Evolutionary conservation across 2,113 vertebrate genomes (phyloP).

Genomic region (Eonycteris spelaea): DNA sequence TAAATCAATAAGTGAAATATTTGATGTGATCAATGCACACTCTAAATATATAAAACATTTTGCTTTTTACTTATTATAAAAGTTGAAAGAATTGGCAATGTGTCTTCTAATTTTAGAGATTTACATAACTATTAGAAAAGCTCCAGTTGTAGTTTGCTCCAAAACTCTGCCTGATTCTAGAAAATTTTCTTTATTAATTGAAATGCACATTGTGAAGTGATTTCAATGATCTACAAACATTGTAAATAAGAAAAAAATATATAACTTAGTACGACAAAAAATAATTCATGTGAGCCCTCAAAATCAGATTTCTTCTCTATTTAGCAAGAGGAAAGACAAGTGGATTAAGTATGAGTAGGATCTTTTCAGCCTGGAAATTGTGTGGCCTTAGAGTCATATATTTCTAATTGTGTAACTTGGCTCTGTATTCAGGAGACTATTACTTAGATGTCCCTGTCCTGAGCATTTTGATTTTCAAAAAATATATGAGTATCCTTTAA

Average conservation of each 20-base stretch:
- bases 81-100: not conserved
- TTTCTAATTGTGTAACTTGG: constrained; percentile 60
- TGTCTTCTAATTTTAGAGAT: not conserved
- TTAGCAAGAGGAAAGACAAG: not conserved
- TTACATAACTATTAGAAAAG: not conserved
- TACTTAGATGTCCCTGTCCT: constrained; percentile 1
- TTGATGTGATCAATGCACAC: not conserved
- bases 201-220: not conserved
- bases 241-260: not conserved
- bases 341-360: not conserved
- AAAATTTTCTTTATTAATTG: not conserved
- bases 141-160: not conserved
- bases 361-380: not conserved
- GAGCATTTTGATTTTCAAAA: constrained; percentile 38
- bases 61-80: not conserved
- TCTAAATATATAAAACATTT: not conserved
- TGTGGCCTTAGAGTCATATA: constrained; percentile 21
- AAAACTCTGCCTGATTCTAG: not conserved
- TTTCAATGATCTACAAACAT: not conserved
- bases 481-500: constrained; percentile 57
- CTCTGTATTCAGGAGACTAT: constrained; percentile 8
- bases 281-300: not conserved
- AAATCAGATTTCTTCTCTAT: constrained; percentile 23
- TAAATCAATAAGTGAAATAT: not conserved
- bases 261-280: not conserved